Evolutionary conservation across 2,888 invertebrate species (phyloP).

Genomic region (Stramonita haemastoma): DNA sequence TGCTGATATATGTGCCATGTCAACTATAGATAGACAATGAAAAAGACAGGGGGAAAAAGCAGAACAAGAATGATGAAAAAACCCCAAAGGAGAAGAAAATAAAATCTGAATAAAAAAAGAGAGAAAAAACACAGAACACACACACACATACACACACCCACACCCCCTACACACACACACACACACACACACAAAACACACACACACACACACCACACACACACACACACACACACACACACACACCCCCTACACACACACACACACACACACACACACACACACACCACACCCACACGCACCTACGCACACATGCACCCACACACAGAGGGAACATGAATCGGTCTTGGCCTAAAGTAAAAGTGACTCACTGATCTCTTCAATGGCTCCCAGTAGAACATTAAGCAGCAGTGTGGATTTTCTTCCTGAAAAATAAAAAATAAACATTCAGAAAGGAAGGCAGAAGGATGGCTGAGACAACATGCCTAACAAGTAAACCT

Average conservation of each 20-base stretch:
- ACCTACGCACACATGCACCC: background rate
- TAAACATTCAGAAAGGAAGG: background rate
- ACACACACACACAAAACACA: constrained; percentile 8
- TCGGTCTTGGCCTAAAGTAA: background rate
- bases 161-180: background rate
- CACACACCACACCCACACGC: background rate
- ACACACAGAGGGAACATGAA: background rate
- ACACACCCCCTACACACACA: background rate
- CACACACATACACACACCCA: background rate
- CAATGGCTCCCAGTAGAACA: constrained; percentile 94
- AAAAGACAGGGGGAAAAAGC: too few relatives aligned
- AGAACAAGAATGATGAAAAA: too few relatives aligned
- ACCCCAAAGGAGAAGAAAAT: too few relatives aligned
- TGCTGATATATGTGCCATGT: too few relatives aligned
- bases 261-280: background rate
- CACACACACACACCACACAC: background rate
- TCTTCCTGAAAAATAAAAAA: constrained; percentile 54
- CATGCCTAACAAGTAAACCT: too few relatives aligned
- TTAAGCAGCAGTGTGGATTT: constrained; percentile 92
- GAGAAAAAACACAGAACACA: background rate
- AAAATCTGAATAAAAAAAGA: too few relatives aligned
- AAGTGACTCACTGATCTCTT: constrained; percentile 83
- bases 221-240: background rate
- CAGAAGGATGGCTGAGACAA: too few relatives aligned
- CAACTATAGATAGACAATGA: too few relatives aligned